Base-by-base conservation (phyloP, 2,888 invertebrate genomes). In the Ornithoptera alexandrae region DNA sequence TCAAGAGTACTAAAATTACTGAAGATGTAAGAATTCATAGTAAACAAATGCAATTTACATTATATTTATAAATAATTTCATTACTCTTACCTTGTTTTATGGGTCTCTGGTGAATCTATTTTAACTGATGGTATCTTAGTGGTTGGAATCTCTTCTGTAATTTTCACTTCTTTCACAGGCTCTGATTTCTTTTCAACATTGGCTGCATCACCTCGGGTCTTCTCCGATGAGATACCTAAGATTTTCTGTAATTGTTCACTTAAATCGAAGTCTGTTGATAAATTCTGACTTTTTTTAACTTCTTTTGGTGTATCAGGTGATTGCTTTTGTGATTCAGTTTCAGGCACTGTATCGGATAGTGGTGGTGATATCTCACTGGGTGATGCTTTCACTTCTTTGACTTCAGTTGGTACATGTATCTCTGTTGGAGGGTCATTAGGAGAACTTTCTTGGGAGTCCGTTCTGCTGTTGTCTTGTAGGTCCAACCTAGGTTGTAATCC, bases 161-260 rank as follows among this genome's bases (percentile, higher is more conserved):
- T 87, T 77, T 92, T 92, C 1, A 91, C 89, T 74, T 91, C 92
- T 65, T 90, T 91, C 0, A 72, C 79, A 0, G 84, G 82, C 56
- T 93, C 93, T 62, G 74, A 78, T 74, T 89, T 90, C 74, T 88
- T 88, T 71, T 93, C 93, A 0, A 74, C 77, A 74, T 74, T 84
- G 22, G 79, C 74, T 1, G 75, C 74, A 10, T 89, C 90, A 0
- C 81, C 82, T 1, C 91, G 79, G 0, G 92, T 88, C 72, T 93
- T 93, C 73, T 93, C 93, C 6, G 92, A 86, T 0, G 92, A 88
- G 53, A 93, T 93, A 17, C 93, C 93, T 15, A 93, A 76, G 70
- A 93, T 93, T 73, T 93, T 93, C 78, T 93, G 93, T 75, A 93
- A 74, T 70, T 93, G 93, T 70, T 93, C 93, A 69, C 92, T 92